Evolutionary conservation across 2,888 invertebrate genomes (phyloP).

Genomic region (Parasteatoda lunata): DNA sequence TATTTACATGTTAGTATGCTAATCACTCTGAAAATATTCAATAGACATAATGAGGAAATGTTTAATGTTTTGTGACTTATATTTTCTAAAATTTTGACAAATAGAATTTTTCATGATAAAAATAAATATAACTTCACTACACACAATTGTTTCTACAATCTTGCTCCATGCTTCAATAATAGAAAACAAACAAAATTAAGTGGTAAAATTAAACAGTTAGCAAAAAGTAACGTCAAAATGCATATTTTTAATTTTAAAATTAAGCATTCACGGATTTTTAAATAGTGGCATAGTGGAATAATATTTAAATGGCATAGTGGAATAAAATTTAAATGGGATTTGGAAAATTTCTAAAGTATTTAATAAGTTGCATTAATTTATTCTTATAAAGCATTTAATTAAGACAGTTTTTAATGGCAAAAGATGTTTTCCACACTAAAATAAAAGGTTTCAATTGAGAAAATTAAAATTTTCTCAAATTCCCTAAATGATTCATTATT

Average conservation of each 20-base stretch:
- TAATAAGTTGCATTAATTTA: too few relatives aligned
- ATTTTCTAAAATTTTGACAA: neutral
- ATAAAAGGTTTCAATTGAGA: too few relatives aligned
- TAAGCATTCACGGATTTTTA: too few relatives aligned
- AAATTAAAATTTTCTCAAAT: too few relatives aligned
- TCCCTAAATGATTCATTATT: too few relatives aligned
- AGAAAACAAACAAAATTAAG: neutral
- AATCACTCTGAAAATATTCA: too few relatives aligned
- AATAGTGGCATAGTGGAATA: neutral
- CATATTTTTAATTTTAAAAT: neutral
- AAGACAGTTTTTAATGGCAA: too few relatives aligned
- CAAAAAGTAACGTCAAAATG: neutral
- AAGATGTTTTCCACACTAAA: too few relatives aligned
- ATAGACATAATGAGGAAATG: too few relatives aligned
- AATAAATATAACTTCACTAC: neutral
- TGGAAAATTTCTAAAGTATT: neutral
- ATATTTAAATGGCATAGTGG: neutral
- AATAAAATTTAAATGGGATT: neutral
- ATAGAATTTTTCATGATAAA: neutral
- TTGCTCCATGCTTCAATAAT: neutral
- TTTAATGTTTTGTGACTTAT: too few relatives aligned
- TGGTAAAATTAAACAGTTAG: neutral
- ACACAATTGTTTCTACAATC: neutral
- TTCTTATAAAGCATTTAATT: too few relatives aligned
- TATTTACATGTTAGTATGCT: too few relatives aligned